Conservation (phyloP, 2,797 vertebrate species). For the Typhlichthys subterraneus region DNA sequence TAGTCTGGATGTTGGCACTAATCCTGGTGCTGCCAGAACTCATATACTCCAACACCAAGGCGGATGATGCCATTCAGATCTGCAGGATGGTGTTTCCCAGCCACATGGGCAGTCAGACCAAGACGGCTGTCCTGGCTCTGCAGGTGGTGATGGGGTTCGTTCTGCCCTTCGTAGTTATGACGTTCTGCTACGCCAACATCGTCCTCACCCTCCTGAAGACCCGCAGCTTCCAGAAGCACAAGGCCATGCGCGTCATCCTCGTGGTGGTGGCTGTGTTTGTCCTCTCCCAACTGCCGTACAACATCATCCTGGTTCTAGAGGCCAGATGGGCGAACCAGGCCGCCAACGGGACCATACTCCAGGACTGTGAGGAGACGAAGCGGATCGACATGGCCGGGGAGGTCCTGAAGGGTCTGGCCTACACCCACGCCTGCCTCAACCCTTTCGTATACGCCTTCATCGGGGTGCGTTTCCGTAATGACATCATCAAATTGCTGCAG, state of each 20-base stretch:
- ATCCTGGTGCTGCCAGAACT: slow-evolving; percentile 82
- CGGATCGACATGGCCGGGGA: slow-evolving; percentile 70
- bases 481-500: slow-evolving; percentile 69
- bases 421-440: slow-evolving; percentile 88
- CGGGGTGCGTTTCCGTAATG: slow-evolving; percentile 81
- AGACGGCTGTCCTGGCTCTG: slow-evolving; percentile 73
- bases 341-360: slow-evolving; percentile 44
- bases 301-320: slow-evolving; percentile 77
- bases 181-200: slow-evolving; percentile 83
- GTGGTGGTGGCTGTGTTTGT: slow-evolving; percentile 80
- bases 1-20: slow-evolving; percentile 78
- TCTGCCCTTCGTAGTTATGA: slow-evolving; percentile 83
- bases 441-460: slow-evolving; percentile 88
- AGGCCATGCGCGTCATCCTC: slow-evolving; percentile 83
- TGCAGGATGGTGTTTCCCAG: slow-evolving; percentile 79
- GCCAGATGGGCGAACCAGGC: slow-evolving; percentile 54
- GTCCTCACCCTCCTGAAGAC: slow-evolving; percentile 81
- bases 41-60: slow-evolving; percentile 58
- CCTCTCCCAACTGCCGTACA: slow-evolving; percentile 86
- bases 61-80: slow-evolving; percentile 16
- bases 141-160: slow-evolving; percentile 86
- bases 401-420: slow-evolving; percentile 83
- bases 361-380: slow-evolving; percentile 59
- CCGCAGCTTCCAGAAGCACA: slow-evolving; percentile 84
- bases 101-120: slow-evolving; percentile 55